phyloP scores from a whole-genome alignment of 2,888 invertebrate species.

The Temnothorax unifasciatus region DNA sequence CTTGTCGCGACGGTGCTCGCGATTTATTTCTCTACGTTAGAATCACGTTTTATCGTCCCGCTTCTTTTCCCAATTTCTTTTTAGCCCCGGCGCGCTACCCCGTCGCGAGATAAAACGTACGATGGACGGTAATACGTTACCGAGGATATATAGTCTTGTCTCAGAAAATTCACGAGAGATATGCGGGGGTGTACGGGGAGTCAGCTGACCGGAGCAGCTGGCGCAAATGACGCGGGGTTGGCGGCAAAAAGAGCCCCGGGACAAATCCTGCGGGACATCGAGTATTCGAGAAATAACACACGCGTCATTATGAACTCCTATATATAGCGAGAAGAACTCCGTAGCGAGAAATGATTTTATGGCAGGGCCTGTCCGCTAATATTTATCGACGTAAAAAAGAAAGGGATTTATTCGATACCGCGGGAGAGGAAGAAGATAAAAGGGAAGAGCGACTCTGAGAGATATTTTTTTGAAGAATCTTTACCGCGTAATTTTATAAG shows the following conservation, averaged over 20 bases:
- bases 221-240: slow-evolving; percentile 65
- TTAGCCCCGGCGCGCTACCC: neutral
- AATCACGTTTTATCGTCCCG: slow-evolving; percentile 34
- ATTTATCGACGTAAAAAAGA: neutral
- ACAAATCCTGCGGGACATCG: slow-evolving; percentile 33
- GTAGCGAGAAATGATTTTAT: slow-evolving; percentile 8
- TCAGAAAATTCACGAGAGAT: slow-evolving; percentile 63
- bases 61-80: slow-evolving; percentile 34
- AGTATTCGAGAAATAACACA: slow-evolving; percentile 56
- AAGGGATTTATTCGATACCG: neutral
- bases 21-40: slow-evolving; percentile 24
- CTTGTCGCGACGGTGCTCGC: neutral
- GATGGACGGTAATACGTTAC: slow-evolving; percentile 54
- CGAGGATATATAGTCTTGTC: slow-evolving; percentile 55
- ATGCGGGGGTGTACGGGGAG: slow-evolving; percentile 36
- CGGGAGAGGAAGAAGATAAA: neutral
- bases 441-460: neutral
- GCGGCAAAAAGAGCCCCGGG: slow-evolving; percentile 51
- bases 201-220: slow-evolving; percentile 62
- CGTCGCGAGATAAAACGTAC: slow-evolving; percentile 49
- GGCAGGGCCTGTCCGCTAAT: neutral
- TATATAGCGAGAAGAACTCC: neutral
- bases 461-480: neutral
- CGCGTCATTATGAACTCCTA: slow-evolving; percentile 62
- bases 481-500: neutral